A percentile compares a stretch with the other conserved stretches of the same genome.
These are phyloP conservation scores for Stenoptilia bipunctidactyla DNA, from an alignment of 2,888 invertebrate genomes.

Conservation along the genomic window DNA sequence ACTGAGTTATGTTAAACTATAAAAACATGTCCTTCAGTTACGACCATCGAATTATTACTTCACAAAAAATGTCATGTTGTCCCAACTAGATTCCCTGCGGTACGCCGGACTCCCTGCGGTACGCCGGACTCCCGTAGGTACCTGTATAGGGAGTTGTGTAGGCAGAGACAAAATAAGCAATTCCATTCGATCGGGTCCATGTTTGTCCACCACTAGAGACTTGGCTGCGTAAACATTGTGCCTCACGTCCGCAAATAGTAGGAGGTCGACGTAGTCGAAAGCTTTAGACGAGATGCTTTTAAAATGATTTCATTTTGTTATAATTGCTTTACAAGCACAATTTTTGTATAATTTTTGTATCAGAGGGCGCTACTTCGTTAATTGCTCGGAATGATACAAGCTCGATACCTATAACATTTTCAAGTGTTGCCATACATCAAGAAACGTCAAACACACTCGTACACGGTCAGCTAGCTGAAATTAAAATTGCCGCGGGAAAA, in stretches of 20 bases:
- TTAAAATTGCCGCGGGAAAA: conserved; percentile 62
- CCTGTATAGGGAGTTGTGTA: conserved; percentile 59
- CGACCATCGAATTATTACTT: conserved; percentile 44
- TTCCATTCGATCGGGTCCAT: conserved; percentile 65
- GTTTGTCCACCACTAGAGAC: conserved; percentile 69
- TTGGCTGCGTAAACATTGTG: conserved; percentile 62
- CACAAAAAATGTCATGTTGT: conserved; percentile 36
- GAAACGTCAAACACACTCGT: conserved; percentile 36
- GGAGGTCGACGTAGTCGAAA: conserved; percentile 58
- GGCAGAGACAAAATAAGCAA: conserved; percentile 70
- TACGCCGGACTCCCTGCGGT: conserved; percentile 38
- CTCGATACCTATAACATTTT: conserved; percentile 27
- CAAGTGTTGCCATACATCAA: conserved; percentile 54
- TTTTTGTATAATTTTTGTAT: neutral
- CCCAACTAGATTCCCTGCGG: conserved; percentile 29
- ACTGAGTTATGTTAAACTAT: conserved; percentile 32
- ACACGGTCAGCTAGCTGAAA: conserved; percentile 56
- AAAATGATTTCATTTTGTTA: conserved; percentile 2
- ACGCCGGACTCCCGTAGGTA: conserved; percentile 44
- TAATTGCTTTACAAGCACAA: too few species aligned
- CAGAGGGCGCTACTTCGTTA: conserved; percentile 11
- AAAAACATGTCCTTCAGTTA: conserved; percentile 41
- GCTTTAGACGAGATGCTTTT: conserved; percentile 18
- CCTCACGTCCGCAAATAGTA: conserved; percentile 68
- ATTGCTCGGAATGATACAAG: conserved; percentile 15